Conservation (phyloP, 2,113 vertebrate species). For the Mus spicilegus region DNA sequence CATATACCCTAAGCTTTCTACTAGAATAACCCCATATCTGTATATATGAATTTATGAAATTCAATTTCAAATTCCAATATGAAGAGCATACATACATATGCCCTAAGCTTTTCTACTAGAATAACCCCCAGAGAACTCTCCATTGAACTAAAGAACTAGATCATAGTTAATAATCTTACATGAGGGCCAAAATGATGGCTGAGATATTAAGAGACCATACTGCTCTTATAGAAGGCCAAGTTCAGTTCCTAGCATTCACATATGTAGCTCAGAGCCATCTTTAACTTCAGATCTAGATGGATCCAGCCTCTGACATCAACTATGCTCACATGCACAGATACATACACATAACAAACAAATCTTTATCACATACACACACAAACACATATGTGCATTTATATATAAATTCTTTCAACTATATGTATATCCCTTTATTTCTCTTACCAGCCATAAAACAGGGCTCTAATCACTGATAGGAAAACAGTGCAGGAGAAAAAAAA, state of each 20-base stretch:
- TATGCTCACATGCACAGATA: no score
- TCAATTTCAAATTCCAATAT: not conserved
- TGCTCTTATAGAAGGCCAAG: not conserved
- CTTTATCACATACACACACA: not conserved
- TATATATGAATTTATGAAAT: not conserved
- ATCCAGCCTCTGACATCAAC: not conserved
- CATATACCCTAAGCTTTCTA: not conserved
- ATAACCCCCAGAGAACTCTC: not conserved
- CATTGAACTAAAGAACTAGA: slow-evolving; percentile 8
- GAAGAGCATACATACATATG: not conserved
- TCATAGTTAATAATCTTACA: not conserved
- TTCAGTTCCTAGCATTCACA: not conserved
- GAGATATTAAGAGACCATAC: not conserved
- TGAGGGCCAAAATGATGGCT: not conserved
- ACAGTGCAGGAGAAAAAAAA: not conserved
- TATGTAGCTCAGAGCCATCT: not conserved
- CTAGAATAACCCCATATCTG: not conserved
- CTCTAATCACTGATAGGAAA: not conserved
- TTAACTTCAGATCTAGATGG: not conserved
- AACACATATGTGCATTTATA: no score
- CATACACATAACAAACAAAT: not conserved
- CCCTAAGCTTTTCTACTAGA: not conserved
- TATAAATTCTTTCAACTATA: not conserved
- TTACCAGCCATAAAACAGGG: not conserved
- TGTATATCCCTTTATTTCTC: not conserved